Evolutionary conservation across 2,113 vertebrate species (phyloP), one percentile per base, ranked within the genome.

Genomic region (Microcebus jonahi): DNA sequence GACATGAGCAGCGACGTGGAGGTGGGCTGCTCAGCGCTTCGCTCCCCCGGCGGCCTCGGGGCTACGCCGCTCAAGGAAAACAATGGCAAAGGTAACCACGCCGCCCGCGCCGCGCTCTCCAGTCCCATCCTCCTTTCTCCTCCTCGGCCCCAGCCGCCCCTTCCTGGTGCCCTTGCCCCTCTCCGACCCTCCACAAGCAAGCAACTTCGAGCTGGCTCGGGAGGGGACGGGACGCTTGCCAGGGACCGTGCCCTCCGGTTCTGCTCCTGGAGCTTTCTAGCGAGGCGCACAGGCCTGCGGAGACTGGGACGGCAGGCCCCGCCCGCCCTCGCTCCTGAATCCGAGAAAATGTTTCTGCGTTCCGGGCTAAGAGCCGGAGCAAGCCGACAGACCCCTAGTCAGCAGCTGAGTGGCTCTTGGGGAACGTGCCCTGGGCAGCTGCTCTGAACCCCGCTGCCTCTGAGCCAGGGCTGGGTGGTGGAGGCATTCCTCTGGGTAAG

Each of bases 1-100:
- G 99, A 99, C 88, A 99, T 99, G 98, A 99, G 99, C 98, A 99
- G 99, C 98, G 99, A 99, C 99, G 99, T 99, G 98, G 99, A 99
- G 98, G 99, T 99, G 98, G 99, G 99, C 86, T 99, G 99, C 98
- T 99, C 99, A 1, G 98, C 99, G 95, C 99, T 99, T 94, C 99
- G 99, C 96, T 99, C 99, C 92, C 99, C 99, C 14, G 95, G 98
- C 96, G 98, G 98, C 98, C 98, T 99, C 76, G 97, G 98, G 91
- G 96, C 98, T 97, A 99, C 99, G 95, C 99, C 99, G 97, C 99
- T 99, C 97, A 99, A 99, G 98, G 99, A 99, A 98, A 99, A 99
- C 99, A 99, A 98, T 96, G 98, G 98, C 99, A 99, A 99, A 99
- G 99, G 99, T 99, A 99, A 98, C 90, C 57, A 83, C 57, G 68